phyloP scores from a whole-genome alignment of 2,113 vertebrate genomes.

The Sturnira hondurensis region DNA sequence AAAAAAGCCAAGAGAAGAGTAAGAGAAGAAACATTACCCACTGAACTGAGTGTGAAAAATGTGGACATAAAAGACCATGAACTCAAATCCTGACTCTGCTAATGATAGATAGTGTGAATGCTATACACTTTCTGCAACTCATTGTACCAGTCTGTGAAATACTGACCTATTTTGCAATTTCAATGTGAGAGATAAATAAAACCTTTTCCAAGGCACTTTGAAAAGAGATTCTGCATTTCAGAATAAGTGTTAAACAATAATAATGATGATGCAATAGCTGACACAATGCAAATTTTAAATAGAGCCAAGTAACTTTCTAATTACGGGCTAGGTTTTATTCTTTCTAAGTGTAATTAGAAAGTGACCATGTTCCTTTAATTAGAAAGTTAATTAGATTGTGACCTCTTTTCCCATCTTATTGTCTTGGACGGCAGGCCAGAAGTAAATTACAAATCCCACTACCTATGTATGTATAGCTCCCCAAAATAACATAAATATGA shows the following conservation, averaged over 20 bases:
- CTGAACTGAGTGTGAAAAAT: background rate
- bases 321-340: conserved; percentile 62
- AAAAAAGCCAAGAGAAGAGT: background rate
- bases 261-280: conserved; percentile 67
- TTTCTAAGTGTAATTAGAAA: conserved; percentile 73
- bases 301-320: conserved; percentile 70
- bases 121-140: conserved; percentile 10
- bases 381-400: conserved; percentile 76
- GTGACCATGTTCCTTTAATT: conserved; percentile 71
- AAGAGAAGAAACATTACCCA: background rate
- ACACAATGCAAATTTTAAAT: conserved; percentile 69
- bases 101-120: conserved; percentile 11
- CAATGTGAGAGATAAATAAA: conserved; percentile 58
- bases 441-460: conserved; percentile 66
- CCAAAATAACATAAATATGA: conserved; percentile 35
- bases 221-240: conserved; percentile 67
- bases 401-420: conserved; percentile 71
- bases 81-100: conserved; percentile 15
- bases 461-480: background rate
- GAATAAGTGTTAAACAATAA: conserved; percentile 63
- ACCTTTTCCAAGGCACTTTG: conserved; percentile 42
- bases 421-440: conserved; percentile 59
- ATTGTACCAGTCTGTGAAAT: conserved; percentile 48
- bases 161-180: conserved; percentile 59
- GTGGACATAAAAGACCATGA: conserved; percentile 20